These are phyloP conservation scores for Clarias magur DNA, from an alignment of 2,113 vertebrate genomes.

Conservation along the genomic window DNA sequence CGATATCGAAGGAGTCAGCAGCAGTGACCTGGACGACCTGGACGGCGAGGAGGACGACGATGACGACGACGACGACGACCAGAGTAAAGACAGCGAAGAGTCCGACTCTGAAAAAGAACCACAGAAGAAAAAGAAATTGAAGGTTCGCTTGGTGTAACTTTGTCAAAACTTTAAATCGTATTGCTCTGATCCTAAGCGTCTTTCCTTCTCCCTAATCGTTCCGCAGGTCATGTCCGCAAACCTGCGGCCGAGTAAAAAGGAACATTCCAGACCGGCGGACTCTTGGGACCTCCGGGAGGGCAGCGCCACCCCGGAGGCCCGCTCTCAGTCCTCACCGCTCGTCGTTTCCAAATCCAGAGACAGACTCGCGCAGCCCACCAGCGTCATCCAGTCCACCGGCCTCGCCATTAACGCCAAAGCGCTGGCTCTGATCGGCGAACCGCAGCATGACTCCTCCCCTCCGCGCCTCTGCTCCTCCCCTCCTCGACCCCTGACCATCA, in stretches of 20 bases:
- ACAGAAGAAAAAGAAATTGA: constrained; percentile 83
- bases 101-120: constrained; percentile 89
- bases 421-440: constrained; percentile 86
- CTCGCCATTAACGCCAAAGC: constrained; percentile 87
- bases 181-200: neutral
- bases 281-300: constrained; percentile 79
- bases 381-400: constrained; percentile 97
- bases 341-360: constrained; percentile 87
- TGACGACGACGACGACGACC: constrained; percentile 79
- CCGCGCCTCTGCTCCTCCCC: constrained; percentile 64
- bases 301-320: constrained; percentile 80
- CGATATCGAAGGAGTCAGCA: constrained; percentile 93
- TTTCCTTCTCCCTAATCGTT: constrained; percentile 20
- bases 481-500: constrained; percentile 61
- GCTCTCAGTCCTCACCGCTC: constrained; percentile 85
- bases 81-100: constrained; percentile 86
- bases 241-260: constrained; percentile 77
- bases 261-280: constrained; percentile 75
- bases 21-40: constrained; percentile 92
- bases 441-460: constrained; percentile 81
- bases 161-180: too few relatives aligned
- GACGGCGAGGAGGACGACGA: constrained; percentile 91
- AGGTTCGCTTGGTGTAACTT: constrained; percentile 72
- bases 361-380: constrained; percentile 87
- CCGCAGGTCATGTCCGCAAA: constrained; percentile 81